Evolutionary conservation across 2,113 vertebrate species (phyloP), one percentile per base, ranked within the genome.

Genomic region (Anthoscopus minutus): DNA sequence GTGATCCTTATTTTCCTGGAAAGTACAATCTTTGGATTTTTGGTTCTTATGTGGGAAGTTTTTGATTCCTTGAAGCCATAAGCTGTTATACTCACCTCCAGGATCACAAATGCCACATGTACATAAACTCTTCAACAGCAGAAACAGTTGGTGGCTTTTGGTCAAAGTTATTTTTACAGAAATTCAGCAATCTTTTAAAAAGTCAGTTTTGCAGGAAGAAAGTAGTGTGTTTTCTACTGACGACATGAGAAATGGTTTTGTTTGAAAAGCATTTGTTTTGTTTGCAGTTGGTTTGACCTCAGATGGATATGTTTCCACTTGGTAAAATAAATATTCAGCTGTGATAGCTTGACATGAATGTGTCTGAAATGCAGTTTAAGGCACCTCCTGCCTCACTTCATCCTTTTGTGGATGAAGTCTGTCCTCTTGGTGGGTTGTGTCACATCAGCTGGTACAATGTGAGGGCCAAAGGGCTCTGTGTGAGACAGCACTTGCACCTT

Each of bases 1-100:
- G 24, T 37, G 53, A 72, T 45, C 65, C 70, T 80, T 77, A 3
- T 70, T 88, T 86, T 89, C 60, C 69, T 96, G 76, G 60, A 90
- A 94, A 90, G 60, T 48, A 31, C 1, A 1, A 7, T 44, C 17
- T 10, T 3, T 40, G 80, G n/a, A 38, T 70, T 62, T 70, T 77
- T 11, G 47, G 33, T 35, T 80, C 24, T 65, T 37, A 13, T 3
- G 5, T 48, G n/a, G 54, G 53, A 76, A 69, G 48, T 61, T 93
- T 78, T 65, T 77, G 40, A 47, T 77, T 77, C 18, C 47, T 82
- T 54, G 61, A 47, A 91, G 40, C 25, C 18, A 13, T 73, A 57
- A 72, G 42, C 35, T 72, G 9, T 65, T 72, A 9, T 3, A 28
- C 13, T 15, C 11, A 30, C 19, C 28, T 79, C 35, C 28, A 69